phyloP scores from a whole-genome alignment of 2,797 vertebrate species.

The Sebastes diaconus region DNA sequence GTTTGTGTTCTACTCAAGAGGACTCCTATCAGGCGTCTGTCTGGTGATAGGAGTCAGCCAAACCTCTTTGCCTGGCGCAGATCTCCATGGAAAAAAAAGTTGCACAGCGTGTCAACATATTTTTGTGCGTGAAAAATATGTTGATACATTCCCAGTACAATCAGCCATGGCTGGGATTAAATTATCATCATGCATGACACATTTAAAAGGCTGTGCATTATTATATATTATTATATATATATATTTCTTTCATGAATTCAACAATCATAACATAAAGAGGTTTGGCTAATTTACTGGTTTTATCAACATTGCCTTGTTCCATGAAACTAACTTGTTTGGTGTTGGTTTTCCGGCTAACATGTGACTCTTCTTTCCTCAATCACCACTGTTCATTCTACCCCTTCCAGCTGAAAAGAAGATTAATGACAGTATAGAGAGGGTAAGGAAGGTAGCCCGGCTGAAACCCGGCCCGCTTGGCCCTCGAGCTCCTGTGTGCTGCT shows the following conservation, averaged over 20 bases:
- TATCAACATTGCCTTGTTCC: conserved; percentile 54
- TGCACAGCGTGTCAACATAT: conserved; percentile 39
- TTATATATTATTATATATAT: not conserved
- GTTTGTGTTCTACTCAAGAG: conserved; percentile 46
- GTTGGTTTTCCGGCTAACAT: conserved; percentile 79
- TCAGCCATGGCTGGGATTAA: conserved; percentile 9
- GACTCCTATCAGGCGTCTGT: conserved; percentile 58
- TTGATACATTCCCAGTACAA: conserved; percentile 16
- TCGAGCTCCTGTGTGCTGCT: conserved; percentile 74
- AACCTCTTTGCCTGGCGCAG: conserved; percentile 73
- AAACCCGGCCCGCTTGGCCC: conserved; percentile 68
- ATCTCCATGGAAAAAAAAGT: not conserved
- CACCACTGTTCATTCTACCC: conserved; percentile 72
- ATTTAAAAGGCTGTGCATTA: conserved; percentile 35
- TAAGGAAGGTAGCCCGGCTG: conserved; percentile 81
- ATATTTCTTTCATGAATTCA: conserved; percentile 24
- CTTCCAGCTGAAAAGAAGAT: conserved; percentile 84
- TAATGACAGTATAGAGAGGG: conserved; percentile 83
- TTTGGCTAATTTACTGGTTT: conserved; percentile 68
- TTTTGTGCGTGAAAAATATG: conserved; percentile 46
- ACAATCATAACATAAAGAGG: conserved; percentile 57
- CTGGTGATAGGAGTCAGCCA: conserved; percentile 71
- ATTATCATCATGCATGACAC: conserved; percentile 55
- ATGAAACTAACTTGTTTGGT: conserved; percentile 75
- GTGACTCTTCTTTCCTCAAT: conserved; percentile 76